Conservation (phyloP, 2,797 vertebrate species). For the Gephyroberyx darwinii region DNA sequence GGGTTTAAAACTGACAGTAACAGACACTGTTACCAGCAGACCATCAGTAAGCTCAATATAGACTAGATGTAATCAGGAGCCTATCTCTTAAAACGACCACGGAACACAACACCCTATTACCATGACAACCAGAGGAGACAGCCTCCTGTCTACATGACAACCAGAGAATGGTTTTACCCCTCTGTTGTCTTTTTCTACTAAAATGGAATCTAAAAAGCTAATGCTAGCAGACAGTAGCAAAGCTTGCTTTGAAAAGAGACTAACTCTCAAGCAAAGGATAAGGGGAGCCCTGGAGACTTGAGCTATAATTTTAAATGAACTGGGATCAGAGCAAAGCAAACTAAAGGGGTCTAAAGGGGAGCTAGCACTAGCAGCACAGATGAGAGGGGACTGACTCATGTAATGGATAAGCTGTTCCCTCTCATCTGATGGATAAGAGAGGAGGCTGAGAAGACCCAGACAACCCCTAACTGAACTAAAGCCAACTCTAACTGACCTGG, state of each 20-base stretch:
- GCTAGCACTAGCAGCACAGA: constrained; percentile 57
- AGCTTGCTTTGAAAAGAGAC: constrained; percentile 66
- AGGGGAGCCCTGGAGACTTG: constrained; percentile 57
- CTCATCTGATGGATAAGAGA: constrained; percentile 52
- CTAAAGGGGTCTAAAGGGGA: constrained; percentile 57
- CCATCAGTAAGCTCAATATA: constrained; percentile 24
- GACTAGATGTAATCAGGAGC: constrained; percentile 39
- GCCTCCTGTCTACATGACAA: constrained; percentile 49
- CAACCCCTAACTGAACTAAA: constrained; percentile 46
- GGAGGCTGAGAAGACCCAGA: constrained; percentile 52
- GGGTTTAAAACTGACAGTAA: constrained; percentile 47
- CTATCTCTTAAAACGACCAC: constrained; percentile 35
- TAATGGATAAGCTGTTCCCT: constrained; percentile 65
- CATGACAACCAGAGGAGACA: constrained; percentile 34
- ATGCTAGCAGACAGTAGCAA: constrained; percentile 61
- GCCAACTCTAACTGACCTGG: constrained; percentile 34
- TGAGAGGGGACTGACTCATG: constrained; percentile 68
- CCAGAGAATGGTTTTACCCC: constrained; percentile 29
- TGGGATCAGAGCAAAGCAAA: constrained; percentile 72
- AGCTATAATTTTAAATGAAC: constrained; percentile 72
- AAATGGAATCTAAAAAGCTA: constrained; percentile 52
- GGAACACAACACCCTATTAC: constrained; percentile 32
- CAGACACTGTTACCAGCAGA: constrained; percentile 57
- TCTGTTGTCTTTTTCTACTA: constrained; percentile 57
- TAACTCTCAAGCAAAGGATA: constrained; percentile 59